phyloP scores from a whole-genome alignment of 2,888 invertebrate species.

The Pollenia labialis region DNA sequence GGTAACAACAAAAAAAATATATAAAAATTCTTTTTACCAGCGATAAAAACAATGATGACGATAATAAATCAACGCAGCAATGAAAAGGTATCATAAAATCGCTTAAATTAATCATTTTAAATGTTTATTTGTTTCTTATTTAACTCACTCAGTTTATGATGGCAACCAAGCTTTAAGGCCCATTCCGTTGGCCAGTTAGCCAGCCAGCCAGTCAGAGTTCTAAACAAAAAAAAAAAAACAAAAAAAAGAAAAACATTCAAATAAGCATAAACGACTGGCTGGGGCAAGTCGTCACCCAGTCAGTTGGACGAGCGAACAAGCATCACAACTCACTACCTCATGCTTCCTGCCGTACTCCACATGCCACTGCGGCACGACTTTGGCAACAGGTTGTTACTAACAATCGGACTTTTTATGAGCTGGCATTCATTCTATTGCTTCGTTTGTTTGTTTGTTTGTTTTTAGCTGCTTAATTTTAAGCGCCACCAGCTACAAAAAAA shows the following conservation, averaged over 20 bases:
- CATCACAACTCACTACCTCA: conserved; percentile 41
- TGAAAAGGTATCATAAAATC: conserved; percentile 83
- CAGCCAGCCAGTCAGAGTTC: conserved; percentile 12
- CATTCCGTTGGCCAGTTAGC: conserved; percentile 68
- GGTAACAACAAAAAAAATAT: conserved; percentile 4
- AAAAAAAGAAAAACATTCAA: conserved; percentile 52
- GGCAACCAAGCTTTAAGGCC: conserved; percentile 71
- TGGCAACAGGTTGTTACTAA: conserved; percentile 79
- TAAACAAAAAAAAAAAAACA: neutral
- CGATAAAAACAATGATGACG: conserved; percentile 71
- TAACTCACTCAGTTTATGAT: conserved; percentile 77
- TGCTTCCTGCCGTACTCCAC: conserved; percentile 67
- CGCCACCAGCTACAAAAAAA: conserved; percentile 77
- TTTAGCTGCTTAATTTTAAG: conserved; percentile 75
- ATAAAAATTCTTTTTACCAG: conserved; percentile 22
- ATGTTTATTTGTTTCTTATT: conserved; percentile 82
- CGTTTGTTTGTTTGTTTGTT: conserved; percentile 62
- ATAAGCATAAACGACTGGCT: conserved; percentile 62
- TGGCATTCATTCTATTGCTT: conserved; percentile 37
- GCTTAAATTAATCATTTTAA: conserved; percentile 84
- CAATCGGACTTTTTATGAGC: conserved; percentile 68
- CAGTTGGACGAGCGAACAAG: conserved; percentile 40
- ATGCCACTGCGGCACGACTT: conserved; percentile 74
- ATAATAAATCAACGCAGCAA: conserved; percentile 83
- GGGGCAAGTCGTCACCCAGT: conserved; percentile 32